Base-by-base conservation (phyloP, 2,113 vertebrate species). In the Microtus richardsoni region DNA sequence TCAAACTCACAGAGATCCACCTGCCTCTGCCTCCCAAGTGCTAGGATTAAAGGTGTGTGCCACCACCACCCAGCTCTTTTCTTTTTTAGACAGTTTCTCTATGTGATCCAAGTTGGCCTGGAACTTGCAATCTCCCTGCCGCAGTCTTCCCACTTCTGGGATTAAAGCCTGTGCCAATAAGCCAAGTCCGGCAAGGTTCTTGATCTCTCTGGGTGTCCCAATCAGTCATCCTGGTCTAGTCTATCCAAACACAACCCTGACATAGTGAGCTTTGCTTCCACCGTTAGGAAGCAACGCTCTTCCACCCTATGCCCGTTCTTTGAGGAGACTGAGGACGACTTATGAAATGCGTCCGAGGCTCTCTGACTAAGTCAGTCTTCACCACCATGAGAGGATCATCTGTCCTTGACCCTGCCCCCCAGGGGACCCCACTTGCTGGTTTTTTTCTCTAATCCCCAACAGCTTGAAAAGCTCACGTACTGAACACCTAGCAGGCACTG, bases 401-500 rank as follows among this genome's bases (percentile, higher is more conserved):
- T 70, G 73, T 28, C 78, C 70, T 47, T 13, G 28, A 33, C 62
- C 39, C 73, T 70, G 3, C 8, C 80, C 13, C 26, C 26, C 9
- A 28, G 30, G 39, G 58, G 66, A 7, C 2, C 14, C 77, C 47
- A 4, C 47, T 12, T 8, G 1, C 47, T n/a, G 41, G 0, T 54
- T 54, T 54, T 83, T 60, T 83, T 60, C 64, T 75, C 13, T 41
- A 70, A 68, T 47, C 19, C 73, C 36, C 14, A 36, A 8, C 3
- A 64, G 19, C 44, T 39, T 21, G 44, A 30, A 49, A 33, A 2
- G 36, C 39, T 77, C 75, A 3, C 19, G 39, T 1, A 0, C 28
- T 0, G 4, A 28, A 16, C 33, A 10, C 22, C 58, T 44, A 5
- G 13, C 12, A 5, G 1, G 49, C 6, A 0, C 21, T 3, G 14